Base-by-base conservation (phyloP, 2,113 vertebrate genomes). In the Zosterops borbonicus region DNA sequence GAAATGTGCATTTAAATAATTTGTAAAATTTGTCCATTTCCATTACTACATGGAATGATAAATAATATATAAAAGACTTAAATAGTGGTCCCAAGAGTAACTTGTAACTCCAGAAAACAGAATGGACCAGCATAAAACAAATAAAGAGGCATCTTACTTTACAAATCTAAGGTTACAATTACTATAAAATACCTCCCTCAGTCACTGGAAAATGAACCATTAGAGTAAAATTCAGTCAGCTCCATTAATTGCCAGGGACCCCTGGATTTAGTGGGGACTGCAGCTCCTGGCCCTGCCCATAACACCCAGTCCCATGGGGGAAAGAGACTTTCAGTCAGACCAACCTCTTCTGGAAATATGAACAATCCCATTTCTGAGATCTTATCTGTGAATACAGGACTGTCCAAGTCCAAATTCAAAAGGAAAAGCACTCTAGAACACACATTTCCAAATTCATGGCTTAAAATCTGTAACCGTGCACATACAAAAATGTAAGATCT, bases 11-110 rank as follows among this genome's bases (percentile, higher is more conserved):
- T 70, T 86, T 75, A 35, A 73, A n/a, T 58, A 39, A 35, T 24
- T 6, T 37, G 27, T 62, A 65, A 35, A 46, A 69, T 29, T 46
- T 73, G 35, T 77, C 24, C 23, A 33, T 58, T 89, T 86, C 65
- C 55, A 23, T 64, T 39, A 65, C 27, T 65, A 60, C 23, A 58
- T 13, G 83, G 87, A 96, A 96, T 94, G 95, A 81, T 70, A 89
- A 80, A 52, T 49, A 67, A 16, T 74, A 62, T 39, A 69, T n/a
- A 23, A 22, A 90, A 73, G 11, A 92, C 55, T 81, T 69, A 27
- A 77, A 41, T 1, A 87, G 29, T 92, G 63, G 85, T 89, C 78
- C 93, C 83, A 64, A 56, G 22, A 44, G 28, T 67, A 82, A 86
- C 20, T 53, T 56, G 21, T 49, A 50, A 63, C 49, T 70, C 42